These are phyloP conservation scores for Athene noctua DNA, from an alignment of 2,113 vertebrate species.

Conservation along the genomic window DNA sequence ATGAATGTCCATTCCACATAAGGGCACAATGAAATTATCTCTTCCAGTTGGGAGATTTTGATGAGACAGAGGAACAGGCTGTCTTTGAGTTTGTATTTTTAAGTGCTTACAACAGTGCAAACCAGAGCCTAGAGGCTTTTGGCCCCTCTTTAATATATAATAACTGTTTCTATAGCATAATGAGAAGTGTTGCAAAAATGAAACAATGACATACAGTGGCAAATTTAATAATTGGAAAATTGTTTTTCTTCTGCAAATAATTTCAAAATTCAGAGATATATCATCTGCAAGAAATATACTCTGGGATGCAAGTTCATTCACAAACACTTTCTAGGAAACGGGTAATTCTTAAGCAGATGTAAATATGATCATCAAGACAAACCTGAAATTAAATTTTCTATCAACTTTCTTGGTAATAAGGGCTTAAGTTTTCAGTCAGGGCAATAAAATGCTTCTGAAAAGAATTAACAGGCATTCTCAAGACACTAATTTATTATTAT, in stretches of 20 bases:
- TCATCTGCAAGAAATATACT: background rate
- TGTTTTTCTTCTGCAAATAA: background rate
- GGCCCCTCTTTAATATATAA: background rate
- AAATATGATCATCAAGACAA: background rate
- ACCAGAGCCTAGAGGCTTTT: background rate
- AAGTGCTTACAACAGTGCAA: background rate
- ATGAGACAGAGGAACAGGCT: background rate
- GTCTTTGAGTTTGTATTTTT: background rate
- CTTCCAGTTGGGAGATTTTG: background rate
- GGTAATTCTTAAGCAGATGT: background rate
- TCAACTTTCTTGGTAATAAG: background rate
- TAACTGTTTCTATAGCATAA: background rate
- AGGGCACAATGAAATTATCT: background rate
- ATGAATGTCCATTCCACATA: background rate
- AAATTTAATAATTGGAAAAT: background rate
- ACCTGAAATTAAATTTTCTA: background rate
- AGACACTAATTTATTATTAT: background rate
- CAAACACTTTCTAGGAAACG: background rate
- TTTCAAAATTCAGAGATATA: background rate
- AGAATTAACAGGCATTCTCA: background rate
- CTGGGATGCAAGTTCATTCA: background rate
- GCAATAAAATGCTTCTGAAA: background rate
- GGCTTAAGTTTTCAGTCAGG: background rate
- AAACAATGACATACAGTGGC: background rate
- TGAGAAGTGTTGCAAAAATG: background rate